A percentile compares a stretch with the other conserved stretches of the same genome.
Conservation (phyloP, 2,113 vertebrate genomes). For the Aspiorhynchus laticeps region DNA sequence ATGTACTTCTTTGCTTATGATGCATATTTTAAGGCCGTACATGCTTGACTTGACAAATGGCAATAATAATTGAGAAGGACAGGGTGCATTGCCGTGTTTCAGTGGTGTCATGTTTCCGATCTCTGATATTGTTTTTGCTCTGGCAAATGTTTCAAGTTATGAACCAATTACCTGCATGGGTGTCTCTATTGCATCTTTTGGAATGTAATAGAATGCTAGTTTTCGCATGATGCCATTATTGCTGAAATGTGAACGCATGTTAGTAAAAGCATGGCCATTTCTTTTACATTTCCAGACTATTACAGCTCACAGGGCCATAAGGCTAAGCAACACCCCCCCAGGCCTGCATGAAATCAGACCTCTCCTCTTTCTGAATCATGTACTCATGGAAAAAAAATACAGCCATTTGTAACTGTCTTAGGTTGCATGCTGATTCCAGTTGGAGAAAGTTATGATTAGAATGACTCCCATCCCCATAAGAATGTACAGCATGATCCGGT, state of each 20-base stretch:
- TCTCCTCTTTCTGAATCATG: neutral
- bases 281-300: constrained; percentile 50
- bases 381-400: neutral
- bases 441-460: neutral
- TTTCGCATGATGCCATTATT: constrained; percentile 45
- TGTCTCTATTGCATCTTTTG: constrained; percentile 40
- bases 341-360: constrained; percentile 7
- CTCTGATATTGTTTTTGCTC: constrained; percentile 50
- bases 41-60: constrained; percentile 35
- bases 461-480: neutral
- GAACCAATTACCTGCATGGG: constrained; percentile 54
- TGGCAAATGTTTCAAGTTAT: constrained; percentile 52
- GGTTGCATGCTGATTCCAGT: neutral
- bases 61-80: constrained; percentile 31
- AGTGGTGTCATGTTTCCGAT: constrained; percentile 33
- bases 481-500: neutral
- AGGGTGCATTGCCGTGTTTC: constrained; percentile 12
- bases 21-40: neutral
- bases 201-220: constrained; percentile 49
- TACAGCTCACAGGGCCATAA: constrained; percentile 43
- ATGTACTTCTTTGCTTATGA: neutral
- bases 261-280: constrained; percentile 50
- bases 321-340: constrained; percentile 17
- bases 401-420: neutral
- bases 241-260: constrained; percentile 34